These are phyloP conservation scores for Temnothorax unifasciatus DNA, from an alignment of 2,888 invertebrate genomes.

Conservation along the genomic window DNA sequence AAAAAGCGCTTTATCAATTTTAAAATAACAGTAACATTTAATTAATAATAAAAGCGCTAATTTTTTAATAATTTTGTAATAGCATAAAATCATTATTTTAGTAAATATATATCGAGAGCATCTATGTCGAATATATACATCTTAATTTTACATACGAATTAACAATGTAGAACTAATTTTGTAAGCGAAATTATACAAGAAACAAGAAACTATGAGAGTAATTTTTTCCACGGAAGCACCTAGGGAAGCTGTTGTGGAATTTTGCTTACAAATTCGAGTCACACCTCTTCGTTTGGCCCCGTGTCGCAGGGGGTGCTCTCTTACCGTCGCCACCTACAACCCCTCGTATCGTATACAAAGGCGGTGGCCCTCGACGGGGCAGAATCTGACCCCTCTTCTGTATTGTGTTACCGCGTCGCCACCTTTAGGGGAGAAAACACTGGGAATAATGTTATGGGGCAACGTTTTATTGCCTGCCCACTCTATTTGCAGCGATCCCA, in stretches of 20 bases:
- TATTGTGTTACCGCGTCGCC: slow-evolving; percentile 83
- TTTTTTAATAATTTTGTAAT: background rate
- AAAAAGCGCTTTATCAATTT: background rate
- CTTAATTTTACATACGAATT: background rate
- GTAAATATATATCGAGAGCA: background rate
- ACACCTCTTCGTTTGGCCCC: slow-evolving; percentile 64
- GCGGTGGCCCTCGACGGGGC: slow-evolving; percentile 77
- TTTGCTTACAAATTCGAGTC: slow-evolving; percentile 59
- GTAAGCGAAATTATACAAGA: background rate
- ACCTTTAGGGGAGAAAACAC: slow-evolving; percentile 79
- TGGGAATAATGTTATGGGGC: slow-evolving; percentile 79
- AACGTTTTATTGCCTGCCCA: slow-evolving; percentile 79
- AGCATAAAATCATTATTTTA: background rate
- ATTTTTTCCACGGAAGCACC: background rate
- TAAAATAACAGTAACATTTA: background rate
- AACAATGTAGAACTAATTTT: background rate
- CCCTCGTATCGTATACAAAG: slow-evolving; percentile 69
- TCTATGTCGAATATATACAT: background rate
- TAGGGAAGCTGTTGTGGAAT: slow-evolving; percentile 34
- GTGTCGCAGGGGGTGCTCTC: slow-evolving; percentile 63
- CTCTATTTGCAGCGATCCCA: slow-evolving; percentile 73
- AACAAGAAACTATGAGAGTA: background rate
- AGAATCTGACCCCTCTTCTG: slow-evolving; percentile 83
- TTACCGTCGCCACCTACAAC: slow-evolving; percentile 57
- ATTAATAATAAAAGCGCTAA: background rate